Percentiles rank a stretch among this genome's conserved stretches.
Evolutionary conservation across 1,140 invertebrate species (phyloP).

Genomic region (Epicauta chinensis): DNA sequence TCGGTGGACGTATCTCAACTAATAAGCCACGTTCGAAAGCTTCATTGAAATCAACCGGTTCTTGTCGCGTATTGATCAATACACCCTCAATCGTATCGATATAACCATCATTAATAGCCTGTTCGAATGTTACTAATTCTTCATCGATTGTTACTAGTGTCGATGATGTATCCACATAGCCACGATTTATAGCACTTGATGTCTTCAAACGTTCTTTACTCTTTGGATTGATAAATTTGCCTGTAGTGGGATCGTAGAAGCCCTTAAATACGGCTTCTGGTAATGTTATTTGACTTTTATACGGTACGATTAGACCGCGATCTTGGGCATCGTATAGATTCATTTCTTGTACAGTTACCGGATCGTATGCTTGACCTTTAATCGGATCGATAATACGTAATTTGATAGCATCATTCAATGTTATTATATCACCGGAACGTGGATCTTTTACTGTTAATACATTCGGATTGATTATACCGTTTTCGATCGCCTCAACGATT

Average conservation of each 20-base stretch:
- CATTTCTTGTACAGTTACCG: slow-evolving; percentile 63
- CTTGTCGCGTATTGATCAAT: slow-evolving; percentile 53
- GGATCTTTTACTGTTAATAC: slow-evolving; percentile 78
- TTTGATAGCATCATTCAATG: slow-evolving; percentile 74
- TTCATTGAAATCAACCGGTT: slow-evolving; percentile 74
- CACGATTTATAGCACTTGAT: slow-evolving; percentile 53
- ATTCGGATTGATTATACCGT: slow-evolving; percentile 67
- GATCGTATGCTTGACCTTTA: slow-evolving; percentile 70
- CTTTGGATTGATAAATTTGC: slow-evolving; percentile 62
- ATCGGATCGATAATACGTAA: slow-evolving; percentile 74
- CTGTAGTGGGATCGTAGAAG: slow-evolving; percentile 68
- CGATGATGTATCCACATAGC: slow-evolving; percentile 73
- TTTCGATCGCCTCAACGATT: slow-evolving; percentile 71
- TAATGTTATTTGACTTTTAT: slow-evolving; percentile 74
- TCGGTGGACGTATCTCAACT: slow-evolving; percentile 70
- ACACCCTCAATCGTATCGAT: slow-evolving; percentile 69
- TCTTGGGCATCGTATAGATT: slow-evolving; percentile 74
- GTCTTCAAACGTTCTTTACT: slow-evolving; percentile 66
- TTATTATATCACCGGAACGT: slow-evolving; percentile 67
- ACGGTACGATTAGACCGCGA: slow-evolving; percentile 71
- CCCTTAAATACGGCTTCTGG: slow-evolving; percentile 82
- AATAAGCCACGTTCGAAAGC: slow-evolving; percentile 79
- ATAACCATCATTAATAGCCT: slow-evolving; percentile 71
- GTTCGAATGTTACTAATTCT: slow-evolving; percentile 70
- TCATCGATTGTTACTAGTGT: slow-evolving; percentile 70